Conservation (phyloP, 92 coral and sea anemone species). For the Epizoanthus stellaris region DNA sequence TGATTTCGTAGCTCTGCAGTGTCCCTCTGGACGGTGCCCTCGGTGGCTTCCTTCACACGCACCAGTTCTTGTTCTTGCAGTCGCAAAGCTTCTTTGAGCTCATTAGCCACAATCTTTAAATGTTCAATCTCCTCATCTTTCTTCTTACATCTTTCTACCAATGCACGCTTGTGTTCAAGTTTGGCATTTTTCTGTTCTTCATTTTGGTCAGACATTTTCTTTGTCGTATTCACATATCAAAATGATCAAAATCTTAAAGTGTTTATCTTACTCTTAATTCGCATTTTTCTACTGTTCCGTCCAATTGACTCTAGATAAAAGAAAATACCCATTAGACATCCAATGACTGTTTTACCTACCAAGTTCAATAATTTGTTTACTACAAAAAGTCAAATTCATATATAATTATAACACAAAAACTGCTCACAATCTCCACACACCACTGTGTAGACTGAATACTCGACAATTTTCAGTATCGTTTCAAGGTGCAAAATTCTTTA, state of each 20-base stretch:
- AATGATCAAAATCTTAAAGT: background rate
- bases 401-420: too few species aligned
- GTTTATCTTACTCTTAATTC: too few species aligned
- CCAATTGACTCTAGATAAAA: too few species aligned
- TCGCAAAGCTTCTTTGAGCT: constrained; percentile 34
- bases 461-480: too few species aligned
- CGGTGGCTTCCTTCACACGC: constrained; percentile 13
- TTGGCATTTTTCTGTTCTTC: background rate
- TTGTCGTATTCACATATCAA: background rate
- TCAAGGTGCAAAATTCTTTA: too few species aligned
- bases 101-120: constrained; percentile 20
- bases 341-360: too few species aligned
- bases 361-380: too few species aligned
- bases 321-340: too few species aligned
- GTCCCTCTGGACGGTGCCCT: background rate
- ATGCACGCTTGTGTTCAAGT: constrained; percentile 9
- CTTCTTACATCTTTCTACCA: constrained; percentile 1
- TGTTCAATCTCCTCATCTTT: constrained; percentile 18
- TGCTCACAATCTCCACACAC: too few species aligned
- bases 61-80: constrained; percentile 15
- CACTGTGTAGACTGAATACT: too few species aligned
- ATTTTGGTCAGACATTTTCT: background rate
- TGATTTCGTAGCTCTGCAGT: constrained; percentile 27
- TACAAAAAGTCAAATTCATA: too few species aligned
- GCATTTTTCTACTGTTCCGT: too few species aligned